Base-by-base conservation (phyloP, 2,888 invertebrate genomes). In the Drosophila mimica region DNA sequence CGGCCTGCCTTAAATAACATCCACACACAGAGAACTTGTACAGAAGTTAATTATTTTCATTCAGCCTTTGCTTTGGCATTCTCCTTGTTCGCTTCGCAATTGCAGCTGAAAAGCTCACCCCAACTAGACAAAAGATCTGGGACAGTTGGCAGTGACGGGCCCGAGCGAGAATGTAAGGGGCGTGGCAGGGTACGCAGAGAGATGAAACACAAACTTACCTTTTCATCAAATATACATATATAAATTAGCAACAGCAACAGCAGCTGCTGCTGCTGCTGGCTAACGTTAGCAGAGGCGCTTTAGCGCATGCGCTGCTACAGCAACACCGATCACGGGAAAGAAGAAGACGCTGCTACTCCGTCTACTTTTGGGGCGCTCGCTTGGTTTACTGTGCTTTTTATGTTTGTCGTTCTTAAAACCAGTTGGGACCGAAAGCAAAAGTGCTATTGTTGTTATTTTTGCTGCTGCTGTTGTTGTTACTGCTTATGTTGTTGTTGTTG, bases 371-470 rank as follows among this genome's bases (percentile, higher is more conserved):
- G 73, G 66, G 70, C 70, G 74, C 70, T 68, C 60, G 76, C 66
- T 66, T 49, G 62, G 68, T 67, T 76, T 68, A 59, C 54, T 80
- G 66, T 75, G 81, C 65, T 80, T 64, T 70, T 71, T 72, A 63
- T 61, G 66, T 68, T 82, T 79, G 70, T 70, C 74, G 85, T 70
- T 75, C 72, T 72, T 65, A 79, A 83, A 90, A 90, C 87, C 90
- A 89, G 88, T 91, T 91, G 84, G 78, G 80, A 87, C 77, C 90
- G 92, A 91, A 91, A 91, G 91, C 92, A 90, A 92, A 91, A 91
- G 92, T 91, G 86, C 82, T 90, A 79, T 78, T 88, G 87, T 86
- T 84, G 67, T 70, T 65, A 71, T 76, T 70, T 65, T 70, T 70
- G 40, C 65, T 77, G 59, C 46, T 69, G 53, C 33, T 62, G 38